Conservation (phyloP, 2,797 vertebrate genomes). For the Chanos chanos region DNA sequence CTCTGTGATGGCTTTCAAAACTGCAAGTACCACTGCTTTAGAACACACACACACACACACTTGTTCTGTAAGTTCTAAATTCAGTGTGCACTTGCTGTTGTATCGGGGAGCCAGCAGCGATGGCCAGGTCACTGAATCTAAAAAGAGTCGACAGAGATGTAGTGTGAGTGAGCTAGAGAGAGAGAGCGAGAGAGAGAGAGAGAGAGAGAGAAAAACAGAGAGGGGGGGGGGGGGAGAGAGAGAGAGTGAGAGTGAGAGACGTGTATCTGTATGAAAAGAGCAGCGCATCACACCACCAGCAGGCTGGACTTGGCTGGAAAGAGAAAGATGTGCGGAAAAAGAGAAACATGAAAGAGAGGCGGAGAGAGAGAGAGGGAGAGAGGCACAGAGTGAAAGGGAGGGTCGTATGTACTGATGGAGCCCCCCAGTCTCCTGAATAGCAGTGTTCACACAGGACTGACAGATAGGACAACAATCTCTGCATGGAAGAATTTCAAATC, state of each 20-base stretch:
- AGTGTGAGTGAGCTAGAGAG: conserved; percentile 14
- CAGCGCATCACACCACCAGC: conserved; percentile 42
- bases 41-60: not conserved
- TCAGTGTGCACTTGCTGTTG: conserved; percentile 19
- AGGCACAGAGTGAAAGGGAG: conserved; percentile 16
- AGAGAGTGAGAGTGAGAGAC: conserved; percentile 30
- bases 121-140: conserved; percentile 53
- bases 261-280: conserved; percentile 19
- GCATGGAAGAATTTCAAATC: not conserved
- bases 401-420: conserved; percentile 8
- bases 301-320: conserved; percentile 41
- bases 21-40: not conserved
- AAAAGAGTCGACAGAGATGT: conserved; percentile 49
- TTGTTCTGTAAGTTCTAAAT: conserved; percentile 27
- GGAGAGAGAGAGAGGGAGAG: conserved; percentile 18
- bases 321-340: conserved; percentile 33
- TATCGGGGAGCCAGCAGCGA: conserved; percentile 42
- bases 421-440: conserved; percentile 2
- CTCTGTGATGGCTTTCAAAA: conserved; percentile 14
- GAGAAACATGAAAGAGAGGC: conserved; percentile 1
- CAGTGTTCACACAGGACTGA: conserved; percentile 8
- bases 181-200: conserved; percentile 44
- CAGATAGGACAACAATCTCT: not conserved
- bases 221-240: conserved; percentile 11
- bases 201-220: conserved; percentile 30